These are phyloP conservation scores for Hemitrygon akajei DNA, from an alignment of 2,797 vertebrate species.

Conservation along the genomic window DNA sequence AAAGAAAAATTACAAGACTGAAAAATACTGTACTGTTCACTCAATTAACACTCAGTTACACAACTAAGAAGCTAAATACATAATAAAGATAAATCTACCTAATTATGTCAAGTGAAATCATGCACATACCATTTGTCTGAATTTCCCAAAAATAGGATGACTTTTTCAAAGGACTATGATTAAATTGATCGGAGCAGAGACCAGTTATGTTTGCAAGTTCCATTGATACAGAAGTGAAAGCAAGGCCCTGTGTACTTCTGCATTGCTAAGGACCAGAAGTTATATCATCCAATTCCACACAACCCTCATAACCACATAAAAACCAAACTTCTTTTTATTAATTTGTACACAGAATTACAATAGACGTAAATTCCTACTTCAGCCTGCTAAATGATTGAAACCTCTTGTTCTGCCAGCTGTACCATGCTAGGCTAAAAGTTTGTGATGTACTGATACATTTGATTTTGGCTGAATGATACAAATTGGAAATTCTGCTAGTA, in stretches of 20 bases:
- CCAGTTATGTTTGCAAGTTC: not conserved
- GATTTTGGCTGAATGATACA: not conserved
- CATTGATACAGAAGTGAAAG: constrained; percentile 24
- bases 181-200: not conserved
- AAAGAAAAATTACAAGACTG: not conserved
- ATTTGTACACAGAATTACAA: not conserved
- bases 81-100: not conserved
- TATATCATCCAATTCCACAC: not conserved
- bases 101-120: not conserved
- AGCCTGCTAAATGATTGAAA: not conserved
- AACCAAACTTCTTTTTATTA: not conserved
- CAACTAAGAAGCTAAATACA: not conserved
- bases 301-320: not conserved
- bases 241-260: not conserved
- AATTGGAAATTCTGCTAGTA: not conserved
- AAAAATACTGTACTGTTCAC: not conserved
- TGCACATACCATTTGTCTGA: constrained; percentile 42
- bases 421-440: not conserved
- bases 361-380: not conserved
- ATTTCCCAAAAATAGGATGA: constrained; percentile 43
- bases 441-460: not conserved
- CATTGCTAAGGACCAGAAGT: not conserved
- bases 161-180: constrained; percentile 40
- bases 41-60: not conserved
- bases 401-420: not conserved